Evolutionary conservation across 2,888 invertebrate species (phyloP).

Genomic region (Serripes groenlandicus): DNA sequence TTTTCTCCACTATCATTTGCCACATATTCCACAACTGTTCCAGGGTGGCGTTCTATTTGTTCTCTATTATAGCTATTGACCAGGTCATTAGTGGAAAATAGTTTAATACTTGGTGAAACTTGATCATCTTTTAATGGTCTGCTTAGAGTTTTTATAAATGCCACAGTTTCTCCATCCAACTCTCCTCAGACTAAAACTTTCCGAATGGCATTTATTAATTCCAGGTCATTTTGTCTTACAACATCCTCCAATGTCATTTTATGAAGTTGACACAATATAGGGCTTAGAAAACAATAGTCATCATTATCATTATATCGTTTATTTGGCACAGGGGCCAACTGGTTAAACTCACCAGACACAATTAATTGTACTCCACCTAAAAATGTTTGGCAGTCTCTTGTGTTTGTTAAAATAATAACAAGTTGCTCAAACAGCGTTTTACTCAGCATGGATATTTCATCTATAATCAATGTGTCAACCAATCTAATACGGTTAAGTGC

Average conservation of each 20-base stretch:
- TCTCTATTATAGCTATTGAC: conserved; percentile 47
- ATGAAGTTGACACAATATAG: conserved; percentile 13
- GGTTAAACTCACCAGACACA: conserved; percentile 36
- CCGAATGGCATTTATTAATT: conserved; percentile 10
- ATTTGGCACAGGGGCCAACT: conserved; percentile 43
- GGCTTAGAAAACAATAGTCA: conserved; percentile 29
- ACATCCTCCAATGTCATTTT: conserved; percentile 26
- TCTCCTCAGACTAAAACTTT: conserved; percentile 19
- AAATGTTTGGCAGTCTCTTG: neutral
- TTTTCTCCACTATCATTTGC: conserved; percentile 32
- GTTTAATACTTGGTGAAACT: conserved; percentile 25
- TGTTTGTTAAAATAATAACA: conserved; percentile 21
- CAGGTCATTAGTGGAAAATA: conserved; percentile 47
- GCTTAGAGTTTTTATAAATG: conserved; percentile 8
- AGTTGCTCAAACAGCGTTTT: conserved; percentile 19
- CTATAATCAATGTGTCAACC: conserved; percentile 32
- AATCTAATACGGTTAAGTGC: neutral
- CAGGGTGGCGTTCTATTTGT: conserved; percentile 8
- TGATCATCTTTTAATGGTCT: conserved; percentile 3
- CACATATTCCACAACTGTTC: conserved; percentile 27
- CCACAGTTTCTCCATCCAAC: neutral
- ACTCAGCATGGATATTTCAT: conserved; percentile 40
- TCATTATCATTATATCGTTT: conserved; percentile 30
- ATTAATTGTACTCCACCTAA: conserved; percentile 35
- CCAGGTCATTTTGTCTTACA: conserved; percentile 11